Percentiles rank a stretch among this genome's conserved stretches.
phyloP scores from a whole-genome alignment of 2,797 vertebrate genomes.

The Coilia nasus region DNA sequence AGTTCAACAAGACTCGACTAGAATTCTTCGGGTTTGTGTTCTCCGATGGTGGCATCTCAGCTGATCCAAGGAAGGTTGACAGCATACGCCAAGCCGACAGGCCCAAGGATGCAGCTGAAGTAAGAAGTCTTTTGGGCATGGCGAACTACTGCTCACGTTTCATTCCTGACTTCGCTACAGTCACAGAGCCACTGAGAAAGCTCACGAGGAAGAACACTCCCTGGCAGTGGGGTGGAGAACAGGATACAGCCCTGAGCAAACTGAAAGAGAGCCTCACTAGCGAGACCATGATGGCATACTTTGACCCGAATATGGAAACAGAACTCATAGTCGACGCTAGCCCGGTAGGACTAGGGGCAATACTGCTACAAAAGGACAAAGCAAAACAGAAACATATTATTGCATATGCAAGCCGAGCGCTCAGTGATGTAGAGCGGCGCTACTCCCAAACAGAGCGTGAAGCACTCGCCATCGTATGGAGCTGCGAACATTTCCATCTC shows the following conservation, averaged over 20 bases:
- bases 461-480: conserved; percentile 53
- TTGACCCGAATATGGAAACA: conserved; percentile 35
- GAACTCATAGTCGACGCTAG: conserved; percentile 48
- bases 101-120: background rate
- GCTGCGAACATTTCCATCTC: conserved; percentile 50
- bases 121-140: conserved; percentile 46
- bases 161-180: conserved; percentile 40
- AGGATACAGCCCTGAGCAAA: background rate
- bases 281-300: conserved; percentile 43
- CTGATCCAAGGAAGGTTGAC: conserved; percentile 38
- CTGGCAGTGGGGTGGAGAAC: conserved; percentile 36
- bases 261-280: conserved; percentile 37
- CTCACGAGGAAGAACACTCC: conserved; percentile 36
- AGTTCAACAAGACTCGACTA: conserved; percentile 39
- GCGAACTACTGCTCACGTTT: conserved; percentile 46
- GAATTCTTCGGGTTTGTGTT: conserved; percentile 48
- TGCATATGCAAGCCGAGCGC: conserved; percentile 38
- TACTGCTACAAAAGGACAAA: conserved; percentile 39
- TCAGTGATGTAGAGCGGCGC: conserved; percentile 40
- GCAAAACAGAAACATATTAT: conserved; percentile 27
- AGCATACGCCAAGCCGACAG: conserved; percentile 8
- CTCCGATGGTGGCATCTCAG: conserved; percentile 33
- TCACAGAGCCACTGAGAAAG: conserved; percentile 35
- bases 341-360: conserved; percentile 31
- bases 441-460: conserved; percentile 52